These are phyloP conservation scores for Teinopalpus imperialis DNA, from an alignment of 2,888 invertebrate genomes.

Conservation along the genomic window DNA sequence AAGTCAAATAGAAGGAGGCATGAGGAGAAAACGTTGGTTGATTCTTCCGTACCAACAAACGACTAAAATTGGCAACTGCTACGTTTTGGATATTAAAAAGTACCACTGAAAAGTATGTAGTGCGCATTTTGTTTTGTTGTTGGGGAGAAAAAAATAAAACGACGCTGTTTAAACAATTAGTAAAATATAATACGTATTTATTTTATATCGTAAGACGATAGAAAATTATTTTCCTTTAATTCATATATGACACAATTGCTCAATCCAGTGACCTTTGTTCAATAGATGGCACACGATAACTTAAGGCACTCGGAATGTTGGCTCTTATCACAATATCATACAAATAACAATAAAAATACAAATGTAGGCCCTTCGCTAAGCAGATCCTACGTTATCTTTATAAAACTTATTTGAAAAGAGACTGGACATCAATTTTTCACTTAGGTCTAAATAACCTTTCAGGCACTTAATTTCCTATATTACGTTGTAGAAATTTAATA, in stretches of 20 bases:
- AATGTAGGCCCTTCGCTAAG: slow-evolving; percentile 6
- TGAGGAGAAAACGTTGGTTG: too few relatives aligned
- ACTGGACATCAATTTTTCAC: too few relatives aligned
- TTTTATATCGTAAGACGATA: slow-evolving; percentile 14
- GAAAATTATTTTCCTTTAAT: too few relatives aligned
- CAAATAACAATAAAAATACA: slow-evolving; percentile 10
- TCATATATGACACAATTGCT: slow-evolving; percentile 22
- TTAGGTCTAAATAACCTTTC: slow-evolving; percentile 2
- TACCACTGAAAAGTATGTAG: too few relatives aligned
- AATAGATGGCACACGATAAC: slow-evolving; percentile 41
- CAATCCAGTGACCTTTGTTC: slow-evolving; percentile 25
- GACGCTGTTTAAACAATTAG: background rate
- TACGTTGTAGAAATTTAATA: slow-evolving; percentile 2
- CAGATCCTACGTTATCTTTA: background rate
- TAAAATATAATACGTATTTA: slow-evolving; percentile 9
- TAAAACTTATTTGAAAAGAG: slow-evolving; percentile 4
- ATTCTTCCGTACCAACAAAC: too few relatives aligned
- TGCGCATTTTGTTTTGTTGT: too few relatives aligned
- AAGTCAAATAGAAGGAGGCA: too few relatives aligned
- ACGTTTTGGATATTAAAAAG: too few relatives aligned
- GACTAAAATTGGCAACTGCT: too few relatives aligned
- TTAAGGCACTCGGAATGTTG: slow-evolving; percentile 50
- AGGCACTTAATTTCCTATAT: slow-evolving; percentile 4
- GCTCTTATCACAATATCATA: slow-evolving; percentile 22
- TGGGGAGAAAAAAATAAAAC: too few relatives aligned